Percentiles rank a stretch among this genome's conserved stretches.
phyloP scores from a whole-genome alignment of 2,888 invertebrate species.

The Parnassius glacialis region DNA sequence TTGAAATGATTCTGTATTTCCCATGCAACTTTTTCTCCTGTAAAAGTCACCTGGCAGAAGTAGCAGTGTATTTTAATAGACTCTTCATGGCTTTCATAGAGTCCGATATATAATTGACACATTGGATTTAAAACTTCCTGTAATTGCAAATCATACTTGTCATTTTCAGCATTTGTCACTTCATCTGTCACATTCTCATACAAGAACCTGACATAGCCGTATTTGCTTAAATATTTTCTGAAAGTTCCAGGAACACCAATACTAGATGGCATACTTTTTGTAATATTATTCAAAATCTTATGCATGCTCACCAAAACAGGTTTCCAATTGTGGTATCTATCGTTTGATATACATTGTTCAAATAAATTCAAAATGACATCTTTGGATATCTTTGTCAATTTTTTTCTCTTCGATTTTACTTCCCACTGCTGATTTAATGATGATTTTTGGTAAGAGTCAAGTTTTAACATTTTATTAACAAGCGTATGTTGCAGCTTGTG shows the following conservation, averaged over 20 bases:
- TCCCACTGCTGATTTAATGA: slow-evolving; percentile 10
- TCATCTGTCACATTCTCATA: slow-evolving; percentile 34
- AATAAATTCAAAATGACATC: not conserved
- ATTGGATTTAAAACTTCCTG: slow-evolving; percentile 48
- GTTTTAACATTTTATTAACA: slow-evolving; percentile 40
- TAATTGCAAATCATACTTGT: slow-evolving; percentile 48
- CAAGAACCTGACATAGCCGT: slow-evolving; percentile 52
- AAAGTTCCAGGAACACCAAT: slow-evolving; percentile 16
- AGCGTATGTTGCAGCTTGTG: slow-evolving; percentile 42
- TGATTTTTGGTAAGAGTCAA: not conserved
- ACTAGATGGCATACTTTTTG: not conserved
- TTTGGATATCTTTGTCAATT: not conserved
- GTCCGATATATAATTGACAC: slow-evolving; percentile 32
- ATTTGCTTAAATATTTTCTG: slow-evolving; percentile 36
- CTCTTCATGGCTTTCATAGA: not conserved
- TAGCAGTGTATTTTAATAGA: slow-evolving; percentile 46
- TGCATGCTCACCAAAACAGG: not conserved
- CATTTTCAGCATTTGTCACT: not conserved
- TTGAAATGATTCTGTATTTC: slow-evolving; percentile 44
- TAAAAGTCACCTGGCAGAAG: slow-evolving; percentile 40
- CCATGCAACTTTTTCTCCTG: slow-evolving; percentile 26
- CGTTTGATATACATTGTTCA: not conserved
- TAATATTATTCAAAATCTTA: slow-evolving; percentile 3
- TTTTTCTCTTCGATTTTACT: slow-evolving; percentile 2
- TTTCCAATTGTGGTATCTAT: not conserved